Percentiles rank a stretch among this genome's conserved stretches.
phyloP scores from a whole-genome alignment of 2,797 vertebrate genomes.

The Gobionotothen gibberifrons region DNA sequence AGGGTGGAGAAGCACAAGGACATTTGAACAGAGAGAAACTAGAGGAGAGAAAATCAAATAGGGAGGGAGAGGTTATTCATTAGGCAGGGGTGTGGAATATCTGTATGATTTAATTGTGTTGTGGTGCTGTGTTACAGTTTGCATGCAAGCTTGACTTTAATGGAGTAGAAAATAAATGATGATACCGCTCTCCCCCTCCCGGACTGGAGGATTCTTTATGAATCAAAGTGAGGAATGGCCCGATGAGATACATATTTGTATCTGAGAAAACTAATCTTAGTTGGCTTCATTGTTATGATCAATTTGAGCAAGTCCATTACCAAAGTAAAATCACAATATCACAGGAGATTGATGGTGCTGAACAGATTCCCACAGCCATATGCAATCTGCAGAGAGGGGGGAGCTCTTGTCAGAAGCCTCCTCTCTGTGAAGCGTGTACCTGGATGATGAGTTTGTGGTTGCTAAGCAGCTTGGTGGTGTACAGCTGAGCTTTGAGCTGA shows the following conservation, averaged over 20 bases:
- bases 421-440: conserved; percentile 75
- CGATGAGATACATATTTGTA: conserved; percentile 60
- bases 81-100: conserved; percentile 58
- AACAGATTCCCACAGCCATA: conserved; percentile 24
- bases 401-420: conserved; percentile 17
- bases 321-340: conserved; percentile 49
- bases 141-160: conserved; percentile 62
- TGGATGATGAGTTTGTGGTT: conserved; percentile 89
- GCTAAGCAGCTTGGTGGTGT: conserved; percentile 82
- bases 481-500: conserved; percentile 84
- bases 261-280: conserved; percentile 60
- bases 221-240: conserved; percentile 39
- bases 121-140: conserved; percentile 53
- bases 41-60: conserved; percentile 25
- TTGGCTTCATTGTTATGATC: conserved; percentile 52
- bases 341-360: conserved; percentile 24
- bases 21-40: conserved; percentile 27
- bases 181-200: conserved; percentile 37
- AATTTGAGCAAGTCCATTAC: conserved; percentile 53
- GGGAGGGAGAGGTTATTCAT: conserved; percentile 50
- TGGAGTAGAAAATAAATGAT: conserved; percentile 68
- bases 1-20: conserved; percentile 14
- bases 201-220: conserved; percentile 53
- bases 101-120: conserved; percentile 63
- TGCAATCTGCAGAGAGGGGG: conserved; percentile 25